Percentiles rank a stretch among this genome's conserved stretches.
Evolutionary conservation across 2,113 vertebrate species (phyloP).

Genomic region (Takifugu flavidus): DNA sequence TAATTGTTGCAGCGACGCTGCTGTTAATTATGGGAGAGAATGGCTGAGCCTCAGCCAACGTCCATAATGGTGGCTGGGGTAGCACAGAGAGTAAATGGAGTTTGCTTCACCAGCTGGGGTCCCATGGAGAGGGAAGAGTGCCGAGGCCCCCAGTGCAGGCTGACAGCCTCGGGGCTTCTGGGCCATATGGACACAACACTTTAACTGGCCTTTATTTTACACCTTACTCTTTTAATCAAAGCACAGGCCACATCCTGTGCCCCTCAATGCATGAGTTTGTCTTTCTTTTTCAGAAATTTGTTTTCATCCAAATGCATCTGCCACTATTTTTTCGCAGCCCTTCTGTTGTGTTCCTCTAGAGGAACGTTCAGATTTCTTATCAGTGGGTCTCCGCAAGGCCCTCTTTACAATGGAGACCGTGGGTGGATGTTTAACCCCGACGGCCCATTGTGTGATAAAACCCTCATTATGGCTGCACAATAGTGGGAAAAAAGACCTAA

Average conservation of each 20-base stretch:
- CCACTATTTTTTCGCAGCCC: constrained; percentile 30
- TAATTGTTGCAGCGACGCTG: constrained; percentile 96
- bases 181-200: constrained; percentile 92
- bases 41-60: constrained; percentile 98
- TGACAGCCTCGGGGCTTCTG: constrained; percentile 84
- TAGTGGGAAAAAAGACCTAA: constrained; percentile 30
- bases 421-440: constrained; percentile 37
- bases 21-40: constrained; percentile 99
- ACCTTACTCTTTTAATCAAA: constrained; percentile 82
- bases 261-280: constrained; percentile 52
- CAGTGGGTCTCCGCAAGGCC: constrained; percentile 11
- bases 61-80: constrained; percentile 93
- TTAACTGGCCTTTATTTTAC: constrained; percentile 77
- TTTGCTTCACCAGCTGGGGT: constrained; percentile 97
- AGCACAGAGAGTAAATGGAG: constrained; percentile 93
- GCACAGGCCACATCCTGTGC: constrained; percentile 71
- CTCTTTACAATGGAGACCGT: constrained; percentile 42
- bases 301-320: constrained; percentile 49
- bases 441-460: constrained; percentile 47
- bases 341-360: constrained; percentile 32
- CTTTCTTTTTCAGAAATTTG: constrained; percentile 43
- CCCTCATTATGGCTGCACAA: constrained; percentile 46
- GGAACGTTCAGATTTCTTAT: constrained; percentile 59
- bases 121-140: constrained; percentile 86
- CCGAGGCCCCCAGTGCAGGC: constrained; percentile 82